phyloP scores from a whole-genome alignment of 2,113 vertebrate genomes.

The Oceanodroma tethys region DNA sequence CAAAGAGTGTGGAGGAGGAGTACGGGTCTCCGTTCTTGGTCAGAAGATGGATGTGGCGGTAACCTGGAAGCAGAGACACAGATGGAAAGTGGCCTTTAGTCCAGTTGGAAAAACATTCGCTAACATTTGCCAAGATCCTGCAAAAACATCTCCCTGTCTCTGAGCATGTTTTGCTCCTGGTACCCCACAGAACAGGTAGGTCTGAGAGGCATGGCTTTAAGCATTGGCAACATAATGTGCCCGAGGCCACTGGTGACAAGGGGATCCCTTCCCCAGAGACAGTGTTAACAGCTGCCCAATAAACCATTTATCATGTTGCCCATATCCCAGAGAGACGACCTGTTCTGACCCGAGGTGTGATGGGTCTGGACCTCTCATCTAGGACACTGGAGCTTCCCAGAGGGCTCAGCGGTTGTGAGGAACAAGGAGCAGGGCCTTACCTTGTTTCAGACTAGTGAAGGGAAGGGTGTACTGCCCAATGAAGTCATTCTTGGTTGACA shows the following conservation, averaged over 20 bases:
- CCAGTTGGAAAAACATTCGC: background rate
- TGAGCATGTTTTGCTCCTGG: background rate
- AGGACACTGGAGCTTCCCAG: background rate
- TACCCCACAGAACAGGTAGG: background rate
- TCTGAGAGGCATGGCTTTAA: background rate
- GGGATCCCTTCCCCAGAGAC: background rate
- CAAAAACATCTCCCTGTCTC: background rate
- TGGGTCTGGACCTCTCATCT: background rate
- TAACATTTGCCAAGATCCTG: background rate
- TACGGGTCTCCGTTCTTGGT: slow-evolving; percentile 83
- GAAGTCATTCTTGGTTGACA: slow-evolving; percentile 84
- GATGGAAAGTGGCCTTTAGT: background rate
- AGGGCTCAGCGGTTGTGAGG: background rate
- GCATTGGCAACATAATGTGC: fast-evolving
- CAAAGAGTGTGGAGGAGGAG: slow-evolving; percentile 87
- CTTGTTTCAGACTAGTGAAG: slow-evolving; percentile 83
- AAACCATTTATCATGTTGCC: background rate
- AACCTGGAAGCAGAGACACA: slow-evolving; percentile 75
- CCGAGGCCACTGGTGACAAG: background rate
- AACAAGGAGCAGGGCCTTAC: slow-evolving; percentile 66
- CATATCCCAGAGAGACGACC: background rate
- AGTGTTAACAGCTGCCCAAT: background rate
- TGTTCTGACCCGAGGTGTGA: background rate
- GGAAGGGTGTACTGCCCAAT: slow-evolving; percentile 89
- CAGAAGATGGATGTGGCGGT: slow-evolving; percentile 90